Conservation (phyloP, 2,888 invertebrate species). For the Cephus pygmeus region DNA sequence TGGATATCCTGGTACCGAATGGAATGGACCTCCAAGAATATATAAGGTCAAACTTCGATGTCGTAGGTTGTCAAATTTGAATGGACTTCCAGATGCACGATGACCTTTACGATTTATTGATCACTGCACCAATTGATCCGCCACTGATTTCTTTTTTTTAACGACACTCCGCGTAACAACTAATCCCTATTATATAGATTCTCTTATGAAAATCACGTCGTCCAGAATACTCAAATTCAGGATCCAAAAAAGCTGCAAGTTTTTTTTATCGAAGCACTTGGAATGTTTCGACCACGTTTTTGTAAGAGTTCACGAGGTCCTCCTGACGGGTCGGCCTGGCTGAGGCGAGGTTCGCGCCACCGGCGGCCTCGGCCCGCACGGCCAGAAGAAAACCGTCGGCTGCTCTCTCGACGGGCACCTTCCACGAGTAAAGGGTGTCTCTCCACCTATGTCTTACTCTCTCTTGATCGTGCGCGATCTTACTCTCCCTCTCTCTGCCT, state of each 20-base stretch:
- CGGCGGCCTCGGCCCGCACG: constrained; percentile 21
- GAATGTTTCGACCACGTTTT: neutral
- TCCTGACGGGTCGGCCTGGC: neutral
- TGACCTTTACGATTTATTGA: neutral
- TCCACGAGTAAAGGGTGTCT: constrained; percentile 6
- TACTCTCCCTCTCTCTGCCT: constrained; percentile 9
- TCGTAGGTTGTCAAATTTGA: neutral
- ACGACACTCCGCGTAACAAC: neutral
- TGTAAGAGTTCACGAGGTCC: neutral
- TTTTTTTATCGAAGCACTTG: neutral
- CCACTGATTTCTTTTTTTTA: neutral
- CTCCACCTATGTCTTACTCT: constrained; percentile 7
- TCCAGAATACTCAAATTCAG: neutral
- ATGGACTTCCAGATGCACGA: neutral
- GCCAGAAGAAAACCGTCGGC: constrained; percentile 17
- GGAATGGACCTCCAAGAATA: neutral
- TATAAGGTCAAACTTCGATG: neutral
- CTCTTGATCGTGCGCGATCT: constrained; percentile 18
- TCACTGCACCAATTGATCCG: neutral
- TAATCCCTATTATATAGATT: neutral
- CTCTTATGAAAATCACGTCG: neutral
- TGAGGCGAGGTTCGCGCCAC: neutral
- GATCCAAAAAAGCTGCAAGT: neutral
- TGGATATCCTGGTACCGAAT: neutral
- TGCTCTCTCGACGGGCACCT: constrained; percentile 8